These are phyloP conservation scores for Sylvilagus bachmani DNA, from an alignment of 2,113 vertebrate genomes.

Conservation along the genomic window DNA sequence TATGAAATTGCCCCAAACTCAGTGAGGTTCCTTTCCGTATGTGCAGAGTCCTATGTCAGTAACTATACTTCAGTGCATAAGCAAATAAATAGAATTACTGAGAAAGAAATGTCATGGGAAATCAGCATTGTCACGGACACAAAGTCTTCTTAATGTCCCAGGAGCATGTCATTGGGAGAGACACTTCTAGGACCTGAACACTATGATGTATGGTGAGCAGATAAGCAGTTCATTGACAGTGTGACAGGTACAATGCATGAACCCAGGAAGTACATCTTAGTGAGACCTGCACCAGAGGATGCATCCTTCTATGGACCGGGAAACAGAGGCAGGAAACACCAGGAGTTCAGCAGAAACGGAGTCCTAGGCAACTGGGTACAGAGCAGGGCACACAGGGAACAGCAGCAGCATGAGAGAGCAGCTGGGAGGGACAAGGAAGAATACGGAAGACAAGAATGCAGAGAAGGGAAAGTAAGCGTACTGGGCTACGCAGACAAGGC, in stretches of 20 bases:
- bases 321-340: neutral
- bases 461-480: neutral
- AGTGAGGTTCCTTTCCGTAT: neutral
- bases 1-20: neutral
- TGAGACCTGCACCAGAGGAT: neutral
- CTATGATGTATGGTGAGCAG: neutral
- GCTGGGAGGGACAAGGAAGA: neutral
- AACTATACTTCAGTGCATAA: neutral
- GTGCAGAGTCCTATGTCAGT: neutral
- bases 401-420: neutral
- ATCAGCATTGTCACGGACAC: neutral
- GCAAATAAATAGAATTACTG: conserved; percentile 36
- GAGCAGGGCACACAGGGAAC: neutral
- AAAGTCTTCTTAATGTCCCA: neutral
- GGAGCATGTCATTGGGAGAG: neutral
- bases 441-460: neutral
- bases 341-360: too few relatives aligned
- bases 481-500: neutral
- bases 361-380: neutral
- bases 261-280: neutral
- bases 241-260: neutral
- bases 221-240: neutral
- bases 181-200: neutral
- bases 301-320: neutral
- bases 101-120: neutral